A percentile compares a stretch with the other conserved stretches of the same genome.
Evolutionary conservation across 2,888 invertebrate species (phyloP).

Genomic region (Coelinius sp.): DNA sequence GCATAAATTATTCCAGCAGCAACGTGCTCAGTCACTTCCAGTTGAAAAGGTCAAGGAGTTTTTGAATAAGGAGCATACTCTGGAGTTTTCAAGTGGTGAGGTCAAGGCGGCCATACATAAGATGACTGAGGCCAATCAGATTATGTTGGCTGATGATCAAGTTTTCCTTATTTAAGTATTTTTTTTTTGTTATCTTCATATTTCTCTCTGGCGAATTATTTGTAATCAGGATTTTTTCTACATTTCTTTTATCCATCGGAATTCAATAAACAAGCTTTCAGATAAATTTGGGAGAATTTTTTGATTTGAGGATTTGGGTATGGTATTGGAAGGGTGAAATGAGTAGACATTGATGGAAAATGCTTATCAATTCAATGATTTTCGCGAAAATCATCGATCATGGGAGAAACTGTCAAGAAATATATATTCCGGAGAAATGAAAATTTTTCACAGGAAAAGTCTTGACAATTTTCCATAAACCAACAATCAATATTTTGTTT

Average conservation of each 20-base stretch:
- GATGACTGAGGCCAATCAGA: constrained; percentile 92
- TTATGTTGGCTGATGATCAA: constrained; percentile 90
- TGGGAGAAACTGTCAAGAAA: no score
- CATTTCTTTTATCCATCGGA: not conserved
- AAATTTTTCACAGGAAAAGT: no score
- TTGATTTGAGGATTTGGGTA: no score
- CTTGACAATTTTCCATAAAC: no score
- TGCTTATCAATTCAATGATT: no score
- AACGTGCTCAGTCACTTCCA: constrained; percentile 82
- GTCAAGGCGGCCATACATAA: constrained; percentile 82
- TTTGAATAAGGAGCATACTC: constrained; percentile 76
- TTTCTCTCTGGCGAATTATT: not conserved
- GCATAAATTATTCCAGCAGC: constrained; percentile 83
- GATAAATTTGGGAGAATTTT: not conserved
- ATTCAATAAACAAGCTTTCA: not conserved
- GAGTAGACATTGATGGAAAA: no score
- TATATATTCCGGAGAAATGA: no score
- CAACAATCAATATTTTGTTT: no score
- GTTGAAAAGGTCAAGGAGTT: constrained; percentile 77
- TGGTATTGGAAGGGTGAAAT: no score
- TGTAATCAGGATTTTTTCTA: not conserved
- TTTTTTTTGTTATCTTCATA: not conserved
- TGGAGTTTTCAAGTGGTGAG: constrained; percentile 79
- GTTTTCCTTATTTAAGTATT: constrained; percentile 83
- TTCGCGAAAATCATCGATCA: no score